Evolutionary conservation across 2,113 vertebrate genomes (phyloP), one percentile per base, ranked within the genome.

Genomic region (Anarhynchus alexandrinus): DNA sequence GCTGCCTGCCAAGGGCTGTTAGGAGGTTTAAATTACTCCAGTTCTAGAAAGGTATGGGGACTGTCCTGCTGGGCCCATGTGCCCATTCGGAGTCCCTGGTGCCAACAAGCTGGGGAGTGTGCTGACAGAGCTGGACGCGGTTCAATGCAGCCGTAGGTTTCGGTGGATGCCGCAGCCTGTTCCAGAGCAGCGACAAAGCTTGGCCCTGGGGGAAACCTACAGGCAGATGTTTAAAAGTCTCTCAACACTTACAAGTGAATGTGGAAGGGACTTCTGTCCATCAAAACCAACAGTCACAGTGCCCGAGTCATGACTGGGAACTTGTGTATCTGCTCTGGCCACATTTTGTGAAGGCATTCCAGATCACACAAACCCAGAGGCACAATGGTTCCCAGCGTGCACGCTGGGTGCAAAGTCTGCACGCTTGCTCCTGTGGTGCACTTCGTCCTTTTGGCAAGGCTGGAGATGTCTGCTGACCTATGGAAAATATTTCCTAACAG

Each of bases 351-450:
- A 49, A 77, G 57, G 30, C 7, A 3, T 27, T 70, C 12, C 45
- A 49, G 82, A 82, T n/a, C 54, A 15, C 49, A 55, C 3, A 21
- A 40, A 32, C 32, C 51, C 29, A 20, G 52, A 18, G 73, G 74
- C 42, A 59, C 0, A 1, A 34, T 3, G 65, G 70, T 5, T 86
- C 29, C 62, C 1, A 0, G 20, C 1, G 0, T 6, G 16, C 9
- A 3, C 2, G 1, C 51, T 45, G 51, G 38, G 74, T 58, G 49
- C 95, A 86, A 92, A 90, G 86, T 86, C 88, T 86, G 86, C 91
- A n/a, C 23, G 34, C 36, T 38, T 77, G 52, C 40, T 88, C 66
- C 82, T 20, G 38, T 5, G 36, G 12, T 8, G 59, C 79, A 86
- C 94, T 96, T 88, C 2, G 20, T 36, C 67, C 88, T 91, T 25